These are phyloP conservation scores for Drosophila nigricruria DNA, from an alignment of 2,888 invertebrate genomes.

Conservation along the genomic window DNA sequence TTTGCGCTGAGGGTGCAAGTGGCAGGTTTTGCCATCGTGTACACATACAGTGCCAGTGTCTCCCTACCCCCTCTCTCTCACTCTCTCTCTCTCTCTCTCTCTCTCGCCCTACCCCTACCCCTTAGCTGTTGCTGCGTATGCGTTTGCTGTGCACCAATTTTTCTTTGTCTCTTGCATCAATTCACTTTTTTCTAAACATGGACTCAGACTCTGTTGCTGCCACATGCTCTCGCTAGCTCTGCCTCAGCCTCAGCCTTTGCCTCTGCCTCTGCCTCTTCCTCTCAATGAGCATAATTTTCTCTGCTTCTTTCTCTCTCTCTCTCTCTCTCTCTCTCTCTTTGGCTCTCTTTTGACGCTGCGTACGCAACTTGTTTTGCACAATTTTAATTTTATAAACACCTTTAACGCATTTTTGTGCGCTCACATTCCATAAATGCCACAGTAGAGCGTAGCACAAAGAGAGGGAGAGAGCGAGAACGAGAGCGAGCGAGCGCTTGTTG, in stretches of 20 bases:
- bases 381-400: slow-evolving; percentile 81
- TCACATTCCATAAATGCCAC: slow-evolving; percentile 80
- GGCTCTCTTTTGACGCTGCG: slow-evolving; percentile 33
- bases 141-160: slow-evolving; percentile 71
- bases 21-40: slow-evolving; percentile 61
- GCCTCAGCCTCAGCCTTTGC: slow-evolving; percentile 7
- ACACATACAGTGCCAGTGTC: slow-evolving; percentile 22
- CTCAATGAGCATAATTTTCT: background rate
- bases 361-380: slow-evolving; percentile 79
- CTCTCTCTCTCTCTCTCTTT: slow-evolving; percentile 11
- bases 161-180: slow-evolving; percentile 76
- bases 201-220: slow-evolving; percentile 11
- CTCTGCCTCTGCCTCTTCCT: slow-evolving; percentile 14
- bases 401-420: slow-evolving; percentile 81
- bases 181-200: slow-evolving; percentile 77
- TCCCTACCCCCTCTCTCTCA: background rate
- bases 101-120: background rate
- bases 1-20: slow-evolving; percentile 75
- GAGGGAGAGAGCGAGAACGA: slow-evolving; percentile 12
- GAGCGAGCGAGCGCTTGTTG: slow-evolving; percentile 16
- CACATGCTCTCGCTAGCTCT: slow-evolving; percentile 14
- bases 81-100: background rate
- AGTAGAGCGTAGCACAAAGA: slow-evolving; percentile 29
- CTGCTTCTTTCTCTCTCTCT: background rate
- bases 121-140: slow-evolving; percentile 33